Evolutionary conservation across 2,888 invertebrate genomes (phyloP).

Genomic region (Napeogenes sylphis): DNA sequence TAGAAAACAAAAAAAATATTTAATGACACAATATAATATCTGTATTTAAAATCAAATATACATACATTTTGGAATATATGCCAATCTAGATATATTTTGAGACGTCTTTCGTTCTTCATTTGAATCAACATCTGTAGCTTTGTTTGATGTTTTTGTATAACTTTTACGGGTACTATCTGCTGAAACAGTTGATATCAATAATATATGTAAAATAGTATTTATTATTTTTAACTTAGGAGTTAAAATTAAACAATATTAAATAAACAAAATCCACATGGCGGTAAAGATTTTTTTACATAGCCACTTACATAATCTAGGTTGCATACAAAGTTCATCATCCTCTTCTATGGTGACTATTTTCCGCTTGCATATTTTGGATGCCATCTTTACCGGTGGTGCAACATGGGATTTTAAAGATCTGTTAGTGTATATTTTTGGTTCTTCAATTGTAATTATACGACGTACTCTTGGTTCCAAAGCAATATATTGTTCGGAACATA

Average conservation of each 20-base stretch:
- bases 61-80: conserved; percentile 47
- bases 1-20: conserved; percentile 1
- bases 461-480: conserved; percentile 51
- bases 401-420: conserved; percentile 48
- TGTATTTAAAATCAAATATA: conserved; percentile 25
- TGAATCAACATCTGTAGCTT: conserved; percentile 39
- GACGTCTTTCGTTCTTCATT: conserved; percentile 41
- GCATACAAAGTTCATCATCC: conserved; percentile 51
- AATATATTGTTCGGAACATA: conserved; percentile 49
- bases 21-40: neutral
- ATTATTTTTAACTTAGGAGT: conserved; percentile 1
- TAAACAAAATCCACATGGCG: conserved; percentile 4
- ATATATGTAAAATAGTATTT: no score
- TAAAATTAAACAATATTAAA: conserved; percentile 3
- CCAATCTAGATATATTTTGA: conserved; percentile 42
- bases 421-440: conserved; percentile 40
- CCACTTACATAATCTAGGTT: conserved; percentile 56
- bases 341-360: conserved; percentile 64
- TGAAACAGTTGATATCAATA: conserved; percentile 27
- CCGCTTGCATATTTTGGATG: conserved; percentile 45
- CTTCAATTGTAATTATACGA: conserved; percentile 53
- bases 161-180: conserved; percentile 41
- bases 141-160: conserved; percentile 36
- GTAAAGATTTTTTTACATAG: neutral
- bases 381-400: conserved; percentile 35